Evolutionary conservation across 2,888 invertebrate genomes (phyloP).

Genomic region (Coelinius sp.): DNA sequence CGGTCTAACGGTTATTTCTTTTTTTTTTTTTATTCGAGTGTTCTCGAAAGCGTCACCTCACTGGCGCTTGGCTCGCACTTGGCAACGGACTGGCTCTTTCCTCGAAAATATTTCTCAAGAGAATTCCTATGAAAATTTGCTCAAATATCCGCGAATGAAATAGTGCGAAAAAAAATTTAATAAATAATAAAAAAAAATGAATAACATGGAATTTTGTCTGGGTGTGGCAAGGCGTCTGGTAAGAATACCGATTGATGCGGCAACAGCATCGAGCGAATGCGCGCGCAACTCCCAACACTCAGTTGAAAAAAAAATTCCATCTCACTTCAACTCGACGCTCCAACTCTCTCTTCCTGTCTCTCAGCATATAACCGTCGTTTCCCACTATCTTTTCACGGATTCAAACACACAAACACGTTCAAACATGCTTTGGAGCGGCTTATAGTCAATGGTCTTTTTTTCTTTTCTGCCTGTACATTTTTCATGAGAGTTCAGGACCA

Average conservation of each 20-base stretch:
- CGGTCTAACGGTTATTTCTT: conserved; percentile 53
- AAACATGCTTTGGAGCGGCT: neutral
- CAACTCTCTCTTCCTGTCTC: conserved; percentile 29
- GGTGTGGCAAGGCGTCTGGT: conserved; percentile 61
- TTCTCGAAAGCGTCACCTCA: conserved; percentile 36
- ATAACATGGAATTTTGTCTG: conserved; percentile 43
- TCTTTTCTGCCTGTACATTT: neutral
- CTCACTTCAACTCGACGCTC: conserved; percentile 22
- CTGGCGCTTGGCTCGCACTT: conserved; percentile 33
- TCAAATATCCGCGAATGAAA: neutral
- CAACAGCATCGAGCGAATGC: conserved; percentile 67
- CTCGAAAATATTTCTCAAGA: neutral
- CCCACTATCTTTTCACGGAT: conserved; percentile 44
- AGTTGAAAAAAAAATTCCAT: conserved; percentile 36
- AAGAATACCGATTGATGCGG: conserved; percentile 60
- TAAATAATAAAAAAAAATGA: neutral
- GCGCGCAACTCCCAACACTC: conserved; percentile 62
- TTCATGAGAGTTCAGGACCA: neutral
- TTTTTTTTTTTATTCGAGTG: conserved; percentile 14
- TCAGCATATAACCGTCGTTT: conserved; percentile 53
- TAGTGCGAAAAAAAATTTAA: neutral
- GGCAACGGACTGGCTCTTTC: neutral
- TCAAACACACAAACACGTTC: conserved; percentile 3
- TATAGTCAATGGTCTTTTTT: neutral
- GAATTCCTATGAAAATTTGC: too few relatives aligned